Conservation (phyloP, 1,140 invertebrate species). For the Spodoptera litura region DNA sequence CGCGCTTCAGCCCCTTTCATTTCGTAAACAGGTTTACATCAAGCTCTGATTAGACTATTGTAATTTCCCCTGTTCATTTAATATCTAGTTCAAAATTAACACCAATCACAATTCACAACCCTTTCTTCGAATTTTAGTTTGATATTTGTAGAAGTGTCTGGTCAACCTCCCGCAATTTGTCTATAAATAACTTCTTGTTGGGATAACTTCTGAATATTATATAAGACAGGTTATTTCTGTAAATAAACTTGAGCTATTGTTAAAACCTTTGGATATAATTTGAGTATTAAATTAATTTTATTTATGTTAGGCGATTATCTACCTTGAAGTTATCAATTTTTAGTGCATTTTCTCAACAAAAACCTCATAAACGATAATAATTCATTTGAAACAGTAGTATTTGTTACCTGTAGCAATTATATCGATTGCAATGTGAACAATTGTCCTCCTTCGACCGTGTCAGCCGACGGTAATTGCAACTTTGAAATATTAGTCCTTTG, state of each 20-base stretch:
- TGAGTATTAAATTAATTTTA: no score
- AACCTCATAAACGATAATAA: background rate
- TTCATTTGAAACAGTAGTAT: background rate
- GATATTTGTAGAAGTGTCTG: no score
- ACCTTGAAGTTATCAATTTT: background rate
- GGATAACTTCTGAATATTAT: no score
- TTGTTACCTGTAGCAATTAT: conserved; percentile 17
- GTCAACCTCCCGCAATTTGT: no score
- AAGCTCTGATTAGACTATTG: conserved; percentile 9
- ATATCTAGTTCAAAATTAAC: no score
- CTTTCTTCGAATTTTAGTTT: no score
- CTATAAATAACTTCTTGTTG: no score
- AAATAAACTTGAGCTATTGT: no score
- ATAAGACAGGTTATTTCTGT: no score
- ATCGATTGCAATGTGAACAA: conserved; percentile 33
- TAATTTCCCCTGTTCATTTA: background rate
- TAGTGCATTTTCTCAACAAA: background rate
- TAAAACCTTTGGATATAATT: no score
- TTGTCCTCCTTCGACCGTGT: conserved; percentile 23
- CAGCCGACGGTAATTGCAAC: conserved; percentile 27
- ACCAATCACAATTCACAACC: no score
- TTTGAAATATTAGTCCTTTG: conserved; percentile 24
- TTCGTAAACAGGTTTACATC: background rate
- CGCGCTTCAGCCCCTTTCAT: background rate
- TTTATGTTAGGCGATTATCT: no score